Evolutionary conservation across 2,888 invertebrate genomes (phyloP), one percentile per base, ranked within the genome.

Genomic region (Rhogogaster chlorosoma): DNA sequence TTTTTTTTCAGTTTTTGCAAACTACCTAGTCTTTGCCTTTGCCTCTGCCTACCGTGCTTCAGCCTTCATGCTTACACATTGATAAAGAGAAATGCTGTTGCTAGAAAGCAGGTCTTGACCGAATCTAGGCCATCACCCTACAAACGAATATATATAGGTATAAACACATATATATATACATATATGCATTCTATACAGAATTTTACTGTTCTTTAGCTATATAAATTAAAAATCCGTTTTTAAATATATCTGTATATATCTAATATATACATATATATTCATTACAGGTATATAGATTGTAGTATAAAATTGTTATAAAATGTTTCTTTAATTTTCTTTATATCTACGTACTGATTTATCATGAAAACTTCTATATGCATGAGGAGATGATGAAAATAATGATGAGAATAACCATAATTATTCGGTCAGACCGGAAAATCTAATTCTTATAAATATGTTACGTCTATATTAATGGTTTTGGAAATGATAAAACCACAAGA

Each of bases 21-120:
- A 67, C 67, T 45, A 15, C 45, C 45, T 32, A 32, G 67, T 18
- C 67, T 67, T 32, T 67, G 29, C 67, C 67, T 67, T 32, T 67
- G 18, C 67, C 67, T 67, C 32, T 67, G 32, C 67, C 67, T 73
- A 22, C 71, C 22, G 70, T 36, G n/a, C n/a, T 38, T 22, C 38
- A 42, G 71, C 38, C 42, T 73, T 22, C 71, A 36, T 38, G 45
- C 82, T 42, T 53, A 83, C 45, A 42, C 64, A 90, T 91, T 92
- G 93, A 93, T 93, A 93, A 93, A 93, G 93, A 93, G 93, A 93
- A 93, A 93, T 93, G 93, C 82, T 67, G 67, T 67, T 83, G 67
- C 93, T 93, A 93, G 93, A 93, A 93, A 93, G 93, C 93, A 93
- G 93, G 93, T 93, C 93, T 93, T 90, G 90, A 87, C 88, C 89